Evolutionary conservation across 2,888 invertebrate species (phyloP).

Genomic region (Sesamia inferens): DNA sequence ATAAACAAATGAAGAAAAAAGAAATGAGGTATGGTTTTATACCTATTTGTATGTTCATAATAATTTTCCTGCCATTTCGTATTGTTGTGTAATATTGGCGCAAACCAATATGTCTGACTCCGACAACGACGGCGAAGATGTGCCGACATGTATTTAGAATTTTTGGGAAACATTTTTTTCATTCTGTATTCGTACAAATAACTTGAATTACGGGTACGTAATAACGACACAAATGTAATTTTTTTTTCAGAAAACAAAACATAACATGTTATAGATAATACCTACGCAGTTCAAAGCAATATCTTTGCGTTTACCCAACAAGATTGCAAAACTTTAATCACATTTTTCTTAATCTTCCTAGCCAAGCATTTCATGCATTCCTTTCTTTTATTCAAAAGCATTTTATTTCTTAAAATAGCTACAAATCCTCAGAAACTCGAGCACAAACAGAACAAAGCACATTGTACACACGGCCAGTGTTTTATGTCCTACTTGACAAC

Average conservation of each 20-base stretch:
- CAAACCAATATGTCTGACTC: constrained; percentile 1
- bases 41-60: neutral
- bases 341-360: neutral
- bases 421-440: constrained; percentile 48
- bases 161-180: neutral
- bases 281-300: neutral
- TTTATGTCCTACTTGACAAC: constrained; percentile 62
- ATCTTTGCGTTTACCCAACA: neutral
- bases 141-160: neutral
- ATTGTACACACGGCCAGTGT: constrained; percentile 58
- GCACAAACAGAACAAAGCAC: constrained; percentile 58
- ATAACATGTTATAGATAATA: neutral
- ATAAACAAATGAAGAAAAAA: neutral
- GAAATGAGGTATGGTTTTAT: neutral
- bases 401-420: constrained; percentile 52
- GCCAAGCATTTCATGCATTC: constrained; percentile 22
- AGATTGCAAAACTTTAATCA: neutral
- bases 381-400: constrained; percentile 44
- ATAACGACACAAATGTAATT: neutral
- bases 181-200: neutral
- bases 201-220: neutral
- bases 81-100: neutral
- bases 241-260: neutral
- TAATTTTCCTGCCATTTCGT: neutral
- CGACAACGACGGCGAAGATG: neutral